Percentiles rank a stretch among this genome's conserved stretches.
phyloP scores from a whole-genome alignment of 2,113 vertebrate species.

The Urocynchramus pylzowi region DNA sequence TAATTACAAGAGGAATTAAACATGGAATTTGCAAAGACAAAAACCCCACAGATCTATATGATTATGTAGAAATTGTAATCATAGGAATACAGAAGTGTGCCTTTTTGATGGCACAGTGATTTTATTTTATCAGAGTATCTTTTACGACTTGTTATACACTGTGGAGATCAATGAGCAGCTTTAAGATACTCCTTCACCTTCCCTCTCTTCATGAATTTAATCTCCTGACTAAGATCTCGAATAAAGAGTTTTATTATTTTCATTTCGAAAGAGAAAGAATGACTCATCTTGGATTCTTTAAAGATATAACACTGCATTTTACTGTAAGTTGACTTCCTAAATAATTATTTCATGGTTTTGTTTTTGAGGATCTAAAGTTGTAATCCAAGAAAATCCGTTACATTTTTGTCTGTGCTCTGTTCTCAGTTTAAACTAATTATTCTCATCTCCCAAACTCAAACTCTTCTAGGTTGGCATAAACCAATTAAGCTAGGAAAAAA shows the following conservation, averaged over 20 bases:
- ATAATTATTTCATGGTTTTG: slow-evolving; percentile 14
- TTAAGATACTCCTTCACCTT: not conserved
- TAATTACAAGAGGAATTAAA: not conserved
- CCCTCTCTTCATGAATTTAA: not conserved
- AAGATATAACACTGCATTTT: not conserved
- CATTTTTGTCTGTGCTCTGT: not conserved
- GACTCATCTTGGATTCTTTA: not conserved
- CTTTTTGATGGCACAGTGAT: not conserved
- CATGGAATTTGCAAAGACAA: not conserved
- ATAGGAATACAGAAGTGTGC: not conserved
- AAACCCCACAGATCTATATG: not conserved
- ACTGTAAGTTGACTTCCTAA: not conserved
- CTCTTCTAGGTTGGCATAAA: not conserved
- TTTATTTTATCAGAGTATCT: not conserved
- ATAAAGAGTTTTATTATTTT: not conserved
- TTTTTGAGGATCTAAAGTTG: not conserved
- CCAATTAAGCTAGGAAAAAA: not conserved
- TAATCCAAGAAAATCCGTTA: not conserved
- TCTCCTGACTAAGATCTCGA: not conserved
- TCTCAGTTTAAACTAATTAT: slow-evolving; percentile 15
- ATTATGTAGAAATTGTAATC: not conserved
- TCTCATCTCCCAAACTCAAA: not conserved
- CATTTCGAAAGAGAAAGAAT: not conserved
- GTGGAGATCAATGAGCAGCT: not conserved
- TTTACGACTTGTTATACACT: not conserved